These are phyloP conservation scores for Gephyroberyx darwinii DNA, from an alignment of 2,797 vertebrate genomes.

Conservation along the genomic window DNA sequence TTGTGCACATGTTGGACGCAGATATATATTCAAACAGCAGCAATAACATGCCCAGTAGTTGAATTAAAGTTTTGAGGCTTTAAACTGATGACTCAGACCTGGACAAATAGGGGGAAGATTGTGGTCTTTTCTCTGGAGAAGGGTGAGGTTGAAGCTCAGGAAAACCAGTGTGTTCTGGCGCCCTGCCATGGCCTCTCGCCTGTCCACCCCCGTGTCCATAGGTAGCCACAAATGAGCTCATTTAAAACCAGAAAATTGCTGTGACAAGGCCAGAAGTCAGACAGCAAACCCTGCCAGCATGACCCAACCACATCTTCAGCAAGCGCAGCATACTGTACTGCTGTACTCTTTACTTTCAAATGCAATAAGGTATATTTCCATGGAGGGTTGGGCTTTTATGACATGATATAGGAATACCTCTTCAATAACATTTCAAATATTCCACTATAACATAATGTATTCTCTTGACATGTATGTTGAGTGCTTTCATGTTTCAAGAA, in stretches of 20 bases:
- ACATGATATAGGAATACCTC: neutral
- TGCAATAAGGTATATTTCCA: conserved; percentile 16
- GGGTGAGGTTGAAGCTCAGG: conserved; percentile 21
- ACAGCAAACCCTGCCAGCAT: conserved; percentile 57
- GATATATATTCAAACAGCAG: neutral
- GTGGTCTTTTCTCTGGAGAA: conserved; percentile 10
- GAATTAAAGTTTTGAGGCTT: neutral
- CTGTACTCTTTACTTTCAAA: conserved; percentile 29
- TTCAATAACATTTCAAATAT: neutral
- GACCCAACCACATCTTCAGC: conserved; percentile 31
- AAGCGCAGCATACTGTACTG: conserved; percentile 13
- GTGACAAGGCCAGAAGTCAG: conserved; percentile 62
- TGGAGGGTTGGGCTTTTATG: neutral
- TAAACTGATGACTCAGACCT: neutral
- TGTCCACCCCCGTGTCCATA: conserved; percentile 53
- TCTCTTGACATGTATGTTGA: neutral
- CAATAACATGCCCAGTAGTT: neutral
- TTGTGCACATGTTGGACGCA: neutral
- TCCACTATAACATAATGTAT: neutral
- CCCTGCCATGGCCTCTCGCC: conserved; percentile 60
- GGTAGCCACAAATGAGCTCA: conserved; percentile 75
- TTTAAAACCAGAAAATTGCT: conserved; percentile 65
- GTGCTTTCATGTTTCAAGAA: neutral
- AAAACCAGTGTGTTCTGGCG: conserved; percentile 20
- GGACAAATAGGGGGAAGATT: conserved; percentile 11